Base-by-base conservation (phyloP, 2,888 invertebrate genomes). In the Drosophila kambysellisi region DNA sequence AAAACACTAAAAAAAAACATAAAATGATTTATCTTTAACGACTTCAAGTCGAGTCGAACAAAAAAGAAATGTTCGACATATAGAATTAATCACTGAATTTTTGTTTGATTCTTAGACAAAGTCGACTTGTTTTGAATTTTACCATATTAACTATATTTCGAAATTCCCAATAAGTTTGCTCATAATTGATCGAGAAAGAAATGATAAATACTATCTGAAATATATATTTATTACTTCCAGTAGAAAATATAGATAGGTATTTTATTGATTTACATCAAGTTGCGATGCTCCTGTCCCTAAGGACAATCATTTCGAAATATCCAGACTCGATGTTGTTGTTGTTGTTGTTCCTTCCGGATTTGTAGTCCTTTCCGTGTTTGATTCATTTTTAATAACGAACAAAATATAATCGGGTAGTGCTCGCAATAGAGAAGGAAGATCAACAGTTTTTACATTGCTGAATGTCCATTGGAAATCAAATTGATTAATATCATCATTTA, bases 381-480 rank as follows among this genome's bases (percentile, higher is more conserved):
- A 15, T n/a, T 51, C 30, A 11, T 11, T 51, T 51, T 11, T 25
- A 25, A 46, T 25, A 8, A 46, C 8, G 15, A 15, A 15, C 15
- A 25, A 25, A 4, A 29, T 46, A 25, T 46, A 46, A 25, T 25
- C 46, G 25, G 46, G 46, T 2, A 43, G 43, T 43, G 43, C 43
- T 12, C 43, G 20, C 5, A 43, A 43, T 43, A 43, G 20, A 11
- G 43, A 43, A 15, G 15, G 15, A 25, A 46, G 20, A 12, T 25
- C 20, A 46, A 15, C 25, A 29, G 15, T 1, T 46, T 46, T 46
- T 25, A 25, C 1, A 25, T 46, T 46, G 46, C 8, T 25, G 46
- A 46, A 46, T 46, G 46, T 46, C 46, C 46, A 46, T 46, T 46
- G 8, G 25, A 46, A 46, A 15, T 46, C 46, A 25, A 46, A 46